Conservation (phyloP, 2,797 vertebrate species). For the Saguinus oedipus region DNA sequence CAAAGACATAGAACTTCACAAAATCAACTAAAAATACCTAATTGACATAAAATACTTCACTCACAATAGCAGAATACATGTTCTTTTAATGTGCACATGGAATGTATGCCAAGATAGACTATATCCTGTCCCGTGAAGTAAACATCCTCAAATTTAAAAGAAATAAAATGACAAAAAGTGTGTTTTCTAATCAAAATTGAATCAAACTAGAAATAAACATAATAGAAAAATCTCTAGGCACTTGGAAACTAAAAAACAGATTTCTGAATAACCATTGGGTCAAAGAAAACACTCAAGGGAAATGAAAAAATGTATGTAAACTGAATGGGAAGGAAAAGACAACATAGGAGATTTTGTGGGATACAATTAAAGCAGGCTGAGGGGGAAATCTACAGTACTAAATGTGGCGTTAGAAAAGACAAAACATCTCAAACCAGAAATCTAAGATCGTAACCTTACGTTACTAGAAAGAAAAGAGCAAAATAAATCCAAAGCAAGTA, state of each 20-base stretch:
- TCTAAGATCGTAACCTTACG: not conserved
- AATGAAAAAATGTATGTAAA: not conserved
- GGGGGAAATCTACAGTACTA: not conserved
- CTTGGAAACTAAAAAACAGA: not conserved
- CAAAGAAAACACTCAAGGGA: not conserved
- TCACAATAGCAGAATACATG: not conserved
- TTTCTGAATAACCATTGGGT: not conserved
- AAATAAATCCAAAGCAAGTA: not conserved
- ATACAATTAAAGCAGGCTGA: not conserved
- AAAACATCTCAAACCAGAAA: not conserved
- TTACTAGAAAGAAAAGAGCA: not conserved
- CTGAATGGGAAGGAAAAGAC: not conserved
- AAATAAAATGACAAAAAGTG: not conserved
- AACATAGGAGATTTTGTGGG: not conserved
- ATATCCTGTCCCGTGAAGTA: not conserved
- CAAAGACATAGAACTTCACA: not conserved
- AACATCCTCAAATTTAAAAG: not conserved
- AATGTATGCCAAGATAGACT: not conserved
- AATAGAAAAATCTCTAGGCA: not conserved
- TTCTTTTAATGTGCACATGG: not conserved
- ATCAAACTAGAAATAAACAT: not conserved
- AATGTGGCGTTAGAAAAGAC: not conserved
- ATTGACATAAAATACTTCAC: not conserved
- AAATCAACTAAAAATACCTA: not conserved
- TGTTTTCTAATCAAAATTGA: not conserved